phyloP scores from a whole-genome alignment of 30 jellyfish, hydroid and myxozoan genomes.

The Aurelia aurita region DNA sequence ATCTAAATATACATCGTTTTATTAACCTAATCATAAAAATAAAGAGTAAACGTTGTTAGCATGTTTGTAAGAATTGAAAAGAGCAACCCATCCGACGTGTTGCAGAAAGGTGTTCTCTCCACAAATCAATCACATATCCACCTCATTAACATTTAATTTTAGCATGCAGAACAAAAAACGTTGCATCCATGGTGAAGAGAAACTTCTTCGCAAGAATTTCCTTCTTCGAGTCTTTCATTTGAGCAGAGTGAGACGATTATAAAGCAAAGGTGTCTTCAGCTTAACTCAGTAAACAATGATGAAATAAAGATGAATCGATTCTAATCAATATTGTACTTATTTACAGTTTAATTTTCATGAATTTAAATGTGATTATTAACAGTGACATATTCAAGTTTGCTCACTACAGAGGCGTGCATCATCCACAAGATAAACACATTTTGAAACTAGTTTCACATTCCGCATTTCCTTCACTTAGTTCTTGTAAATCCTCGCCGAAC shows the following conservation, averaged over 20 bases:
- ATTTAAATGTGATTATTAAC: background rate
- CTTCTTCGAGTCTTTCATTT: background rate
- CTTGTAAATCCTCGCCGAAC: too few relatives aligned
- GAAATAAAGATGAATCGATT: too few relatives aligned
- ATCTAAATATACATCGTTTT: background rate
- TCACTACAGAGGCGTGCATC: background rate
- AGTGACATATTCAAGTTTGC: background rate
- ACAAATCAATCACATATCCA: background rate
- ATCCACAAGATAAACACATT: too few relatives aligned
- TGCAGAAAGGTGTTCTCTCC: background rate
- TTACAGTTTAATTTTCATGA: too few relatives aligned
- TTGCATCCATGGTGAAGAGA: constrained; percentile 67
- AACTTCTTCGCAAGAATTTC: constrained; percentile 63
- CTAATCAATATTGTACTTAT: too few relatives aligned
- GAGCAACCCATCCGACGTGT: background rate
- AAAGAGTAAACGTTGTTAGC: background rate
- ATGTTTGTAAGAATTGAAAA: background rate
- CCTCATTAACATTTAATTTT: background rate
- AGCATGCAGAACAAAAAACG: background rate
- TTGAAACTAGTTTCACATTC: too few relatives aligned
- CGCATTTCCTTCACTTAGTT: too few relatives aligned
- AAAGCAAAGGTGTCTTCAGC: background rate
- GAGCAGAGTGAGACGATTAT: constrained; percentile 1
- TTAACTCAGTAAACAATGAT: background rate
- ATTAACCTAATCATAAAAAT: background rate